Base-by-base conservation (phyloP, 2,113 vertebrate species). In the Oryzias javanicus region DNA sequence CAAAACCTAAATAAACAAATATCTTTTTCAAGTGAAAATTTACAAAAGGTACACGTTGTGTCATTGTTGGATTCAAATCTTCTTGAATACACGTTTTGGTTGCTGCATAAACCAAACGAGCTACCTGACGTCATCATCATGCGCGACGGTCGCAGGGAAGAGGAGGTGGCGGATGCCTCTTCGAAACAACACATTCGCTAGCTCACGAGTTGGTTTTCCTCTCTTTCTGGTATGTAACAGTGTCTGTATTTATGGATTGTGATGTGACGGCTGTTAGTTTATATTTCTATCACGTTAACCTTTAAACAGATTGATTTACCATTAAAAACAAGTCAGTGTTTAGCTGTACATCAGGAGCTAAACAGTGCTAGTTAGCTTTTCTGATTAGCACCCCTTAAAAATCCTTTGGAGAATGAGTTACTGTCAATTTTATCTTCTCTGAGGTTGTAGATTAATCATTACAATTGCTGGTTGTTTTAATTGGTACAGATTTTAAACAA, bases 101-200 rank as follows among this genome's bases (percentile, higher is more conserved):
- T 35, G 10, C 35, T 2, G 12, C 8, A 12, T 12, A 35, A 35
- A 35, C 2, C 10, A 10, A 35, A 3, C 35, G 3, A 29, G 1
- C 4, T 46, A 1, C 14, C 22, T 60, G 44, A 51, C 57, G 47
- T 83, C 83, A 89, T 87, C 80, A 64, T 2, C 17, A 16, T 56
- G 85, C 80, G 86, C 74, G 25, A 7, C 46, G 59, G 29, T 56
- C 42, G 6, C n/a, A 42, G 67, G 47, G 25, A n/a, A n/a, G 67
- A 71, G 78, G 78, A 64, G 82, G 72, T 76, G 78, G 81, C 80
- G 14, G 73, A 78, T 82, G 71, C 78, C 60, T 74, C 64, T 76
- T 82, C 61, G 66, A 67, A 71, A 79, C 55, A 77, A 49, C n/a
- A 14, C 16, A 48, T 67, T 66, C 25, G 42, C 73, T 49, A 49